phyloP scores from a whole-genome alignment of 2,797 vertebrate species.

The Acanthurus lineatus region DNA sequence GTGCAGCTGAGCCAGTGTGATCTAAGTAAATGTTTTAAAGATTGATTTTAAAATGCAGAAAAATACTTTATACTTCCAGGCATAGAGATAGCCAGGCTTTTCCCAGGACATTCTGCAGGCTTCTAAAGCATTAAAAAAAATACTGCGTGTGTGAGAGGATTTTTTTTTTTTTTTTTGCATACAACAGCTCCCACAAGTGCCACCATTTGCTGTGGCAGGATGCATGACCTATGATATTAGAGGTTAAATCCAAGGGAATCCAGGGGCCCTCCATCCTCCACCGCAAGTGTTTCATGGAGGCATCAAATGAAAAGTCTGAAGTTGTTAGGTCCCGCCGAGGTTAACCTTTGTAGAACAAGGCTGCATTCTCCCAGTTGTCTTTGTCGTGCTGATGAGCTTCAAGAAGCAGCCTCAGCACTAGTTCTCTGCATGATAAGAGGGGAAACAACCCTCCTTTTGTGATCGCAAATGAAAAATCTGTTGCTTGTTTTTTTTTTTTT shows the following conservation, averaged over 20 bases:
- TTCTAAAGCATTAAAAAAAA: constrained; percentile 31
- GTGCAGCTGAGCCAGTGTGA: background rate
- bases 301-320: constrained; percentile 83
- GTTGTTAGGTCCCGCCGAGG: constrained; percentile 82
- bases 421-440: constrained; percentile 78
- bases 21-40: background rate
- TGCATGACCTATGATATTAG: constrained; percentile 75
- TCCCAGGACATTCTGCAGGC: constrained; percentile 32
- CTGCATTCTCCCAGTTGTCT: constrained; percentile 81
- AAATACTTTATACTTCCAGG: background rate
- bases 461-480: constrained; percentile 79
- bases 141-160: background rate
- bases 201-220: constrained; percentile 54
- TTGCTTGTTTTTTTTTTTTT: constrained; percentile 66
- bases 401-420: constrained; percentile 73
- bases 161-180: constrained; percentile 14
- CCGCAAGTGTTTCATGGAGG: constrained; percentile 73
- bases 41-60: background rate
- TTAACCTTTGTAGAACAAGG: constrained; percentile 84
- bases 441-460: constrained; percentile 74
- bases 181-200: constrained; percentile 64
- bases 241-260: constrained; percentile 81
- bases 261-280: constrained; percentile 62
- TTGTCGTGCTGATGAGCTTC: constrained; percentile 84
- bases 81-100: constrained; percentile 5